Evolutionary conservation across 2,888 invertebrate species (phyloP), one percentile per base, ranked within the genome.

Genomic region (Lydus trimaculatus): DNA sequence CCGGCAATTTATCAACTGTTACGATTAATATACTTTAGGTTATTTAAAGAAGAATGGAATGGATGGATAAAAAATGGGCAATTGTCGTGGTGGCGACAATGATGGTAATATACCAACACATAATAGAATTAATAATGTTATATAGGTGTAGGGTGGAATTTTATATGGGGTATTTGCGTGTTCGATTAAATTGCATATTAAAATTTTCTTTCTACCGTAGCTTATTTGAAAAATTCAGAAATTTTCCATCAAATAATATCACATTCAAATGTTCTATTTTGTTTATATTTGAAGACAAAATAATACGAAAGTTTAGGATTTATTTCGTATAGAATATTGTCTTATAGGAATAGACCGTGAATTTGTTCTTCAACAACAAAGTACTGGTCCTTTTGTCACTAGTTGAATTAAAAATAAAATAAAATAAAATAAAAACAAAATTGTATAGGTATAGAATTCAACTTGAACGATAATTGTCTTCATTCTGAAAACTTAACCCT

Each of bases 61-160:
- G 17, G 48, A 20, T 48, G 52, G 13, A 52, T 25, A 52, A 52
- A 52, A 52, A 52, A 52, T 52, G 52, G 52, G 52, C 52, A 52
- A 52, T 23, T 52, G 52, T 52, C 52, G 52, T 52, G 52, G 52
- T 52, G 25, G 25, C 52, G 52, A 52, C 52, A 52, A 52, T 23
- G 23, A 52, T 52, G 52, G 23, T 25, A 48, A 25, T 52, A 52
- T 52, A 52, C 25, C 9, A 15, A 25, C 52, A 25, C 15, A 52
- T 52, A 52, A 52, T 15, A 15, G 25, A 52, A 25, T 52, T 52
- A 52, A 52, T 52, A 52, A 52, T 13, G 8, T 23, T 52, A 52
- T 52, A 52, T 17, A 20, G 3, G 23, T 23, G 48, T 48, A 9
- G 43, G n/a, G 43, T 48, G 20, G 17, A 2, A 43, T 43, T 43